A percentile compares a stretch with the other conserved stretches of the same genome.
phyloP scores from a whole-genome alignment of 2,113 vertebrate genomes.

The Tautogolabrus adspersus region DNA sequence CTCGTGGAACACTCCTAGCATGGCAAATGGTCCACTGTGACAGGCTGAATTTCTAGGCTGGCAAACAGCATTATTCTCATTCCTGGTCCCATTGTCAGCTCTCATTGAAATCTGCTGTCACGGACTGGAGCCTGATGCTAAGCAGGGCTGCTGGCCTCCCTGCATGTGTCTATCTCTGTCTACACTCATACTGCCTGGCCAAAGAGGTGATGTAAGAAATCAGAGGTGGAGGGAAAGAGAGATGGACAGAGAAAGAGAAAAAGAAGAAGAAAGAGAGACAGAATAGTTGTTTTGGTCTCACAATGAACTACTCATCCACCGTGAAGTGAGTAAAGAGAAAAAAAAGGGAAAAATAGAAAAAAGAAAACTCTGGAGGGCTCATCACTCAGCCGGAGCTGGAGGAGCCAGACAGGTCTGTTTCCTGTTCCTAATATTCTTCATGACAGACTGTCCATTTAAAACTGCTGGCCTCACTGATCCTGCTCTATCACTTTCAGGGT shows the following conservation, averaged over 20 bases:
- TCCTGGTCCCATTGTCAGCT: conserved; percentile 82
- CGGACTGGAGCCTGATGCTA: conserved; percentile 74
- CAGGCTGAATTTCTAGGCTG: conserved; percentile 82
- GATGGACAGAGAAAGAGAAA: conserved; percentile 31
- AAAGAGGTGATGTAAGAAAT: conserved; percentile 70
- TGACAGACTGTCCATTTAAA: conserved; percentile 83
- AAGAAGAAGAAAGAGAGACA: conserved; percentile 7
- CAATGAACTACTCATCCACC: conserved; percentile 72
- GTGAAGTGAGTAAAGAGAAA: conserved; percentile 56
- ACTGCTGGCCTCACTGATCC: conserved; percentile 68
- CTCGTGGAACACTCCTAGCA: conserved; percentile 65
- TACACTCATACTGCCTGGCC: conserved; percentile 65
- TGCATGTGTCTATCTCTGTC: conserved; percentile 81
- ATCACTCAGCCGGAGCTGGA: conserved; percentile 79
- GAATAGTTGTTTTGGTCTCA: conserved; percentile 68
- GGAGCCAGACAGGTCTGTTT: conserved; percentile 77
- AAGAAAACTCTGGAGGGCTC: conserved; percentile 72
- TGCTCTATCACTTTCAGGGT: conserved; percentile 70
- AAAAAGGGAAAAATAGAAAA: conserved; percentile 40
- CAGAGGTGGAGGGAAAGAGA: conserved; percentile 54
- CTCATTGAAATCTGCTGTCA: conserved; percentile 85
- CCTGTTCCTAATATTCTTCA: conserved; percentile 80
- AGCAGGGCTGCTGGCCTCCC: conserved; percentile 76
- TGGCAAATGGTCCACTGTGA: conserved; percentile 78
- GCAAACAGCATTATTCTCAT: conserved; percentile 86